Percentiles rank a stretch among this genome's conserved stretches.
phyloP scores from a whole-genome alignment of 2,888 invertebrate species.

The Nephrotoma appendiculata region DNA sequence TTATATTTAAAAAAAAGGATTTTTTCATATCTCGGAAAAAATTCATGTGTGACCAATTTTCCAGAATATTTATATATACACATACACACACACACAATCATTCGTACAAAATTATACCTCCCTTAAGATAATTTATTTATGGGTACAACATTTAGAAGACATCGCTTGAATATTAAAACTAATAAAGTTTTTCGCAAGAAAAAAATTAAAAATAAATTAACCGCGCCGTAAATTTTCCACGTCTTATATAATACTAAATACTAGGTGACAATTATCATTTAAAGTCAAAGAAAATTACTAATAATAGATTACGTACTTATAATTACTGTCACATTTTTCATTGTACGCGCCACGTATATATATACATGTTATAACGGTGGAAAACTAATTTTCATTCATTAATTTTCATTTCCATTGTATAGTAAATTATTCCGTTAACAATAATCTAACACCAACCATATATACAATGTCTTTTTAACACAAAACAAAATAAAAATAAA shows the following conservation, averaged over 20 bases:
- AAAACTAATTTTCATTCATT: neutral
- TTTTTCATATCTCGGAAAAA: neutral
- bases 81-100: neutral
- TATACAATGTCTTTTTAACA: neutral
- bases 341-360: neutral
- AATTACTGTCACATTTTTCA: neutral
- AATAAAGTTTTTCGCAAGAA: neutral
- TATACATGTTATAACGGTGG: neutral
- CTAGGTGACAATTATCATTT: neutral
- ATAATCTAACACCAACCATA: neutral
- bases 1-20: neutral
- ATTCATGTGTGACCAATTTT: neutral
- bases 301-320: neutral
- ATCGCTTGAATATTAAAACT: neutral
- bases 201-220: neutral
- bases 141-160: neutral
- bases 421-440: neutral
- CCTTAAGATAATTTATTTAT: neutral
- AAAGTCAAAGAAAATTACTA: neutral
- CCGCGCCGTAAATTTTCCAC: neutral
- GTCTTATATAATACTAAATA: neutral
- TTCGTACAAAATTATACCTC: neutral
- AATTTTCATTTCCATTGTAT: neutral
- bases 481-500: neutral
- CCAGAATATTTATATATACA: neutral